These are phyloP conservation scores for Lithobates sylvaticus DNA, from an alignment of 2,797 vertebrate species.

Conservation along the genomic window DNA sequence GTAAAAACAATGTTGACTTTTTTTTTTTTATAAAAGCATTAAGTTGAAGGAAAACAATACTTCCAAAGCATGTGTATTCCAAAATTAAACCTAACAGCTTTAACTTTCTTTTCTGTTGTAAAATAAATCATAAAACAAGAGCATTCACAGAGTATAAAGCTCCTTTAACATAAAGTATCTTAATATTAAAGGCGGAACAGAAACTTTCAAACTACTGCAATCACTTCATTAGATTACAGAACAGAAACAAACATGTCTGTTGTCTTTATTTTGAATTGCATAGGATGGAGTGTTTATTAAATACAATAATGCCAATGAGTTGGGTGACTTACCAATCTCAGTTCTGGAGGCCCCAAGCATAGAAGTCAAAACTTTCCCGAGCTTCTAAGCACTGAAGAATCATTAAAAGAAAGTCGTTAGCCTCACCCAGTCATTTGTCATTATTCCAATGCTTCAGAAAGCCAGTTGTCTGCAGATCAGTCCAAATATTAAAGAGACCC, in stretches of 20 bases:
- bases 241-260: slow-evolving; percentile 27
- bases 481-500: slow-evolving; percentile 67
- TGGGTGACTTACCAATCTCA: slow-evolving; percentile 71
- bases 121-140: background rate
- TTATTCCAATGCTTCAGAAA: slow-evolving; percentile 66
- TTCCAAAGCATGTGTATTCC: background rate
- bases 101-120: background rate
- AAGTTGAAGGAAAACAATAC: background rate
- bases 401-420: slow-evolving; percentile 63
- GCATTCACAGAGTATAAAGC: background rate
- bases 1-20: background rate
- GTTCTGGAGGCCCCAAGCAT: slow-evolving; percentile 63
- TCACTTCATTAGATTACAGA: slow-evolving; percentile 9
- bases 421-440: slow-evolving; percentile 68
- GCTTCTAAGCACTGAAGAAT: slow-evolving; percentile 61
- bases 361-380: slow-evolving; percentile 58
- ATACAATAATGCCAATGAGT: slow-evolving; percentile 52
- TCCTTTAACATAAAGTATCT: background rate
- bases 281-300: background rate
- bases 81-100: background rate
- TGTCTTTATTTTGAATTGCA: slow-evolving; percentile 25
- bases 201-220: slow-evolving; percentile 19
- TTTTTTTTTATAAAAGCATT: background rate
- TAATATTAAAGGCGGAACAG: background rate
- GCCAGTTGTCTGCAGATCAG: slow-evolving; percentile 65